Evolutionary conservation across 1,140 invertebrate species (phyloP).

Genomic region (Mactra quadrangularis): DNA sequence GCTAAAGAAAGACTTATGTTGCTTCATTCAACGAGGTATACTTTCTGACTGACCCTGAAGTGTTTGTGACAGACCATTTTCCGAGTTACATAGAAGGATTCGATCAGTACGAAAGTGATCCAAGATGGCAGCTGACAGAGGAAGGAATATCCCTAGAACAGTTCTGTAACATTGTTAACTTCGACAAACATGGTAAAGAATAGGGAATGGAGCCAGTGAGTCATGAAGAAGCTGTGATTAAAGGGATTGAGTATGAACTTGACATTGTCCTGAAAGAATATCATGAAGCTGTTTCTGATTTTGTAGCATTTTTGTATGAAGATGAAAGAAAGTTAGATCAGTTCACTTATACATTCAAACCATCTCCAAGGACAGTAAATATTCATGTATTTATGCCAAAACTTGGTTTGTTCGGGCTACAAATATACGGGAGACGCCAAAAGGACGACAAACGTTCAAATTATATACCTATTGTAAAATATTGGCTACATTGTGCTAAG

Average conservation of each 20-base stretch:
- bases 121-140: conserved; percentile 64
- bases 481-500: conserved; percentile 26
- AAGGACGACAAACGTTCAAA: no score
- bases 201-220: conserved; percentile 26
- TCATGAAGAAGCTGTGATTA: conserved; percentile 7
- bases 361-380: no score
- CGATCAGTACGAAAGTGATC: conserved; percentile 25
- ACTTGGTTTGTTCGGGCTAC: no score
- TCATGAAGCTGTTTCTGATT: no score
- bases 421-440: no score
- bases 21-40: conserved; percentile 73
- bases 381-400: no score
- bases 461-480: conserved; percentile 50
- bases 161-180: conserved; percentile 45
- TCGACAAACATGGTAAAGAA: conserved; percentile 43
- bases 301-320: no score
- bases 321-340: conserved; percentile 52
- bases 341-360: conserved; percentile 44
- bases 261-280: no score
- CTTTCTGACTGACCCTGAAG: conserved; percentile 85
- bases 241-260: conserved; percentile 36
- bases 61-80: conserved; percentile 84
- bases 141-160: conserved; percentile 45
- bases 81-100: conserved; percentile 78
- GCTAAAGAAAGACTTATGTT: conserved; percentile 61